These are phyloP conservation scores for Sesamia inferens DNA, from an alignment of 2,888 invertebrate species.

Conservation along the genomic window DNA sequence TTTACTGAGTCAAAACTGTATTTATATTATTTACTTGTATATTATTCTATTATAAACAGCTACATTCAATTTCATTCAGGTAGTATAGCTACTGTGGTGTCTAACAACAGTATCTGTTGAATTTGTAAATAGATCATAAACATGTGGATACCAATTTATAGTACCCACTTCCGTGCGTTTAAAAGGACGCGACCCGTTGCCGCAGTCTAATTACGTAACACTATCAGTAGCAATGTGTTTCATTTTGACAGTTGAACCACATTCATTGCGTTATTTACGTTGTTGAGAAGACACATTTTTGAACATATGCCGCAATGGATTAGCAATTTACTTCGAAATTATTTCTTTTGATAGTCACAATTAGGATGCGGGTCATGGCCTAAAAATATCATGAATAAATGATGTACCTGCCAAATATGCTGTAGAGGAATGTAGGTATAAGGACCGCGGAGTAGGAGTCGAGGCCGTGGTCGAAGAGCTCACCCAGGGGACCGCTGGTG, in stretches of 20 bases:
- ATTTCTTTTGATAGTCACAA: too few species aligned
- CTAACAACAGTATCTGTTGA: neutral
- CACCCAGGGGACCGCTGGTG: constrained; percentile 98
- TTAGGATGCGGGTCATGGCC: constrained; percentile 14
- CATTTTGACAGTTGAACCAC: too few species aligned
- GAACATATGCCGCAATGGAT: too few species aligned
- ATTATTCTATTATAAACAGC: too few species aligned
- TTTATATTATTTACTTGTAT: neutral
- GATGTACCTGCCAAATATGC: constrained; percentile 94
- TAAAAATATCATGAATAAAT: neutral
- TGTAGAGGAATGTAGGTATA: constrained; percentile 98
- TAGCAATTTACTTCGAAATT: too few species aligned
- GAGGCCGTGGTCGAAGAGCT: constrained; percentile 99
- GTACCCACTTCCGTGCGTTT: constrained; percentile 1
- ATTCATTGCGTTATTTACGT: too few species aligned
- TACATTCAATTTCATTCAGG: neutral
- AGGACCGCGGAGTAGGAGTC: constrained; percentile 99
- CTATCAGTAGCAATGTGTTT: too few species aligned
- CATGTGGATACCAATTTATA: neutral
- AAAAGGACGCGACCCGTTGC: constrained; percentile 11
- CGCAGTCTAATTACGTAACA: too few species aligned
- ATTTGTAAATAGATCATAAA: neutral
- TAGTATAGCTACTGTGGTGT: neutral
- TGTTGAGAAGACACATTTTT: too few species aligned
- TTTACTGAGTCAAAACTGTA: too few species aligned